phyloP scores from a whole-genome alignment of 2,113 vertebrate genomes.

The Cromileptes altivelis region DNA sequence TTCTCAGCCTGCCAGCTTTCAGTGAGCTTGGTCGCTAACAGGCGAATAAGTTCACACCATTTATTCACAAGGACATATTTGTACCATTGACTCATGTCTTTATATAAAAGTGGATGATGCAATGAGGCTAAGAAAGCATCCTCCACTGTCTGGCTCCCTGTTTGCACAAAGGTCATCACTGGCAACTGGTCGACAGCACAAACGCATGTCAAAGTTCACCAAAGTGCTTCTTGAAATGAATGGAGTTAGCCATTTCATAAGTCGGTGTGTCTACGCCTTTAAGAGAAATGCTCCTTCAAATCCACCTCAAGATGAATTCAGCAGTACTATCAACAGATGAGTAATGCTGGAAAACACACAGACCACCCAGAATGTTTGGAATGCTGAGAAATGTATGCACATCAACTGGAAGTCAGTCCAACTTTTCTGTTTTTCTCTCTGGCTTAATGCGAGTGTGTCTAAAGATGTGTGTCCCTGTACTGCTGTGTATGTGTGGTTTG shows the following conservation, averaged over 20 bases:
- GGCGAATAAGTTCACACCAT: neutral
- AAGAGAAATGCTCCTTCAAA: neutral
- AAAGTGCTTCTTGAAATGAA: neutral
- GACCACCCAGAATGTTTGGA: conserved; percentile 16
- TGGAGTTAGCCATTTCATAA: neutral
- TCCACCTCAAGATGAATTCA: neutral
- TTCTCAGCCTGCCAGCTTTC: neutral
- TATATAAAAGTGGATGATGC: neutral
- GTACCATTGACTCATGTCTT: neutral
- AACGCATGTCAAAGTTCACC: neutral
- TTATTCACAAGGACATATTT: neutral
- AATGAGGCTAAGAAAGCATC: neutral
- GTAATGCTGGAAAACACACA: neutral
- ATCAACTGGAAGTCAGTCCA: neutral
- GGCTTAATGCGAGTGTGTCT: neutral
- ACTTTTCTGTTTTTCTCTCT: neutral
- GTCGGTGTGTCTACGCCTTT: neutral
- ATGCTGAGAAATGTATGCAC: conserved; percentile 9
- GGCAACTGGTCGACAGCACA: neutral
- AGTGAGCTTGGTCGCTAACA: neutral
- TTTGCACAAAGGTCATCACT: neutral
- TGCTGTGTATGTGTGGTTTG: neutral
- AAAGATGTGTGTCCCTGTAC: neutral
- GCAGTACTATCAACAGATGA: conserved; percentile 1
- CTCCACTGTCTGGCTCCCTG: neutral